Evolutionary conservation across 2,113 vertebrate genomes (phyloP).

Genomic region (Sminthopsis crassicaudata): DNA sequence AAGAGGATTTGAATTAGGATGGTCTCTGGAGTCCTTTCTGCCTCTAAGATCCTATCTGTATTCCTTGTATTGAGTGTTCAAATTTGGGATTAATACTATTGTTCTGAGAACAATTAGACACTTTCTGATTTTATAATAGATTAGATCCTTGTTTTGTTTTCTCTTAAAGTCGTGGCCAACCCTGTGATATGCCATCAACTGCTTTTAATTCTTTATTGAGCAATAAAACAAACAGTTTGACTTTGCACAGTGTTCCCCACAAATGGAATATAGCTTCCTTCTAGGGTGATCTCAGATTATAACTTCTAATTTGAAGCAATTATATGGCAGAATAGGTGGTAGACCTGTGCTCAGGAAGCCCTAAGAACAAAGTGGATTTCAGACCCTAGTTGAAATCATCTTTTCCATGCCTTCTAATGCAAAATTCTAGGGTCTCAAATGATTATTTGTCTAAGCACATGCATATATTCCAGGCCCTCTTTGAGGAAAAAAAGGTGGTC

Average conservation of each 20-base stretch:
- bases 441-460: neutral
- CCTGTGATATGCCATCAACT: slow-evolving; percentile 31
- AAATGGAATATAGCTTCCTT: neutral
- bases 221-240: slow-evolving; percentile 58
- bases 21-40: neutral
- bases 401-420: neutral
- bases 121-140: slow-evolving; percentile 35
- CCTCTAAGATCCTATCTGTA: neutral
- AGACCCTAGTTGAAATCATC: neutral
- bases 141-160: slow-evolving; percentile 32
- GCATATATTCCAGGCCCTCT: neutral
- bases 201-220: slow-evolving; percentile 57
- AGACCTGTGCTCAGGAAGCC: neutral
- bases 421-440: neutral
- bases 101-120: neutral
- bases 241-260: neutral
- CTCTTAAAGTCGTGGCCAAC: slow-evolving; percentile 42
- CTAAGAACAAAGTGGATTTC: neutral
- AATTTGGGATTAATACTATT: neutral
- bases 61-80: neutral
- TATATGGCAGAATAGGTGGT: neutral
- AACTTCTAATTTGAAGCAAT: neutral
- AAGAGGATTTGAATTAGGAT: neutral
- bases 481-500: neutral
- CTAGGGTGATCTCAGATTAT: neutral